Evolutionary conservation across 2,888 invertebrate genomes (phyloP).

Genomic region (Maniola hyperantus): DNA sequence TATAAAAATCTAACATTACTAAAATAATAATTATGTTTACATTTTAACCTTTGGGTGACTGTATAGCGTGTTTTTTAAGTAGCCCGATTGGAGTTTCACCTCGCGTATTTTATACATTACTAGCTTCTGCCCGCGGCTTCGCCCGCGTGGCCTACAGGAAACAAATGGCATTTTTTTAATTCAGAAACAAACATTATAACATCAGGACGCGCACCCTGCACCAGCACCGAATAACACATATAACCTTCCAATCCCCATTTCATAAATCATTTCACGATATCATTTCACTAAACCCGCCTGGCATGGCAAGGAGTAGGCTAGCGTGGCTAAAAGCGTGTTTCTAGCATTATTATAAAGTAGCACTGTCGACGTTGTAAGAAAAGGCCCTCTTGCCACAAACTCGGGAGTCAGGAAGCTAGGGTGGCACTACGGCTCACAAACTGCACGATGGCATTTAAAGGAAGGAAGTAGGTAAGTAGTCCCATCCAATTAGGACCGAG

Average conservation of each 20-base stretch:
- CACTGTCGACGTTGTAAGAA: conserved; percentile 8
- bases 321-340: neutral
- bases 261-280: too few species aligned
- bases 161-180: too few species aligned
- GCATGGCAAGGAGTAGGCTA: neutral
- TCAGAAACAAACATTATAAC: too few species aligned
- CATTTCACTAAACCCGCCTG: too few species aligned
- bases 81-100: neutral
- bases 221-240: too few species aligned
- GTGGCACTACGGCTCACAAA: conserved; percentile 27
- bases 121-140: too few species aligned
- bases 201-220: too few species aligned
- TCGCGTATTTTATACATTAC: neutral
- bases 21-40: conserved; percentile 7
- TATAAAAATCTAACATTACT: conserved; percentile 22
- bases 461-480: conserved; percentile 80
- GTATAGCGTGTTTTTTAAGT: conserved; percentile 19
- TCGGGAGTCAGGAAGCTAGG: conserved; percentile 26
- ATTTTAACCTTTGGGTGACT: conserved; percentile 24
- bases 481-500: conserved; percentile 80
- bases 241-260: too few species aligned
- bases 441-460: conserved; percentile 68
- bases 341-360: neutral
- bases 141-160: too few species aligned
- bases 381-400: conserved; percentile 19